phyloP scores from a whole-genome alignment of 2,797 vertebrate species.

The Acipenser oxyrinchus region DNA sequence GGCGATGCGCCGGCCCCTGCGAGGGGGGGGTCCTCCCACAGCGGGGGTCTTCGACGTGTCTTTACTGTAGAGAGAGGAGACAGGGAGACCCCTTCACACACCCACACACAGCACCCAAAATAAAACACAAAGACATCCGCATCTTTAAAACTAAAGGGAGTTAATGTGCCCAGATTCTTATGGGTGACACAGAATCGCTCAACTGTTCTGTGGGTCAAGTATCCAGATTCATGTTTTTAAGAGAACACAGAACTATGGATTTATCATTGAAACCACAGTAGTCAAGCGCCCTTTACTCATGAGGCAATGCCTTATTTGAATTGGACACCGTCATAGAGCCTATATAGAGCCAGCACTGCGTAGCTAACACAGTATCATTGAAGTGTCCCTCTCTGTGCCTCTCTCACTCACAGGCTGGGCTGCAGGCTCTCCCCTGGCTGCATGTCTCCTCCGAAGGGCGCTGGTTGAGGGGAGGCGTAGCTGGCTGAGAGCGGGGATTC shows the following conservation, averaged over 20 bases:
- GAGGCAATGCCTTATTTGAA: no score
- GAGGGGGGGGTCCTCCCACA: not conserved
- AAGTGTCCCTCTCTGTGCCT: not conserved
- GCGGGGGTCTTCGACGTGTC: conserved; percentile 37
- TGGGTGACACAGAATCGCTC: no score
- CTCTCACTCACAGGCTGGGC: conserved; percentile 58
- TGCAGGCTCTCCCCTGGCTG: conserved; percentile 45
- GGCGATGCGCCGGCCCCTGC: conserved; percentile 74
- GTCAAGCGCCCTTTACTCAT: no score
- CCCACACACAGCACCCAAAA: not conserved
- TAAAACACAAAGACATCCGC: not conserved
- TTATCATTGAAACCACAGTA: no score
- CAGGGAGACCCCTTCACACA: not conserved
- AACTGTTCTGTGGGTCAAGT: no score
- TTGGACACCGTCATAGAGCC: no score
- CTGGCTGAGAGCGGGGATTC: conserved; percentile 83
- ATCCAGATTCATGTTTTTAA: no score
- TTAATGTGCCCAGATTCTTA: no score
- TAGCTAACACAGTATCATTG: not conserved
- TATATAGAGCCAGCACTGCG: not conserved
- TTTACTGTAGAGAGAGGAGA: conserved; percentile 40
- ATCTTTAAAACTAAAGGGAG: not conserved
- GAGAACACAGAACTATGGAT: not conserved
- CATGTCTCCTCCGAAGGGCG: conserved; percentile 33
- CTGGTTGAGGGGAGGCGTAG: conserved; percentile 39